Evolutionary conservation across 1,140 invertebrate genomes (phyloP), one percentile per base, ranked within the genome.

Genomic region (Trichomalopsis sarcophagae): DNA sequence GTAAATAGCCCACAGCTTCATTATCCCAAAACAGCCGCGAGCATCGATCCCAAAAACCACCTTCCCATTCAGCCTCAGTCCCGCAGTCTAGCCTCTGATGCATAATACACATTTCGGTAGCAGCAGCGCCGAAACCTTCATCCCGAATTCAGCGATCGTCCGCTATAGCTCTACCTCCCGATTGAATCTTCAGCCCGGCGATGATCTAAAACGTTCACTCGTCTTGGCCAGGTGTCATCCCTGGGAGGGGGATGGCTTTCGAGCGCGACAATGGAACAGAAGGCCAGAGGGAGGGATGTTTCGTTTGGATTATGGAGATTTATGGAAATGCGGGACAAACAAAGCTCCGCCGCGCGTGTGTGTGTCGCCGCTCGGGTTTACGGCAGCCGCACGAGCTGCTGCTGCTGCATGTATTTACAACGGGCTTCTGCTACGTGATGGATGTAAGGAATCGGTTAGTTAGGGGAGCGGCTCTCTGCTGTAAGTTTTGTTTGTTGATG

Each of bases 241-340:
- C 33, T 17, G 5, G 55, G 27, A 21, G 17, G 27, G 44, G 69
- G 40, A 44, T 44, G 9, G 40, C 40, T 44, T 44, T 44, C 10
- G 40, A 7, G 40, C 9, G 47, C 47, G 55, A 62, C 55, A 62
- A 62, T 62, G 17, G 55, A 62, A 62, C 55, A 62, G 55, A 62
- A 62, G 55, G 55, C 55, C 55, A 62, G 55, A n/a, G 55, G 55
- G 17, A 62, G 62, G 85, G 85, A 85, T 86, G 89, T 88, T 88
- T 89, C 69, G 87, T 87, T 87, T 87, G 87, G 86, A 87, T 89
- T 88, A 89, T 89, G 88, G 77, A 90, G 86, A 90, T 89, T 88
- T 88, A 89, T 90, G 89, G 88, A 89, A 89, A 89, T 89, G 79
- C 30, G 82, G 55, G 62, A 73, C 81, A 87, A 89, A 88, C 86